A percentile compares a stretch with the other conserved stretches of the same genome.
Evolutionary conservation across 53 echinoderm and acorn worm genomes (phyloP).

Genomic region (Actinopyga echinites): DNA sequence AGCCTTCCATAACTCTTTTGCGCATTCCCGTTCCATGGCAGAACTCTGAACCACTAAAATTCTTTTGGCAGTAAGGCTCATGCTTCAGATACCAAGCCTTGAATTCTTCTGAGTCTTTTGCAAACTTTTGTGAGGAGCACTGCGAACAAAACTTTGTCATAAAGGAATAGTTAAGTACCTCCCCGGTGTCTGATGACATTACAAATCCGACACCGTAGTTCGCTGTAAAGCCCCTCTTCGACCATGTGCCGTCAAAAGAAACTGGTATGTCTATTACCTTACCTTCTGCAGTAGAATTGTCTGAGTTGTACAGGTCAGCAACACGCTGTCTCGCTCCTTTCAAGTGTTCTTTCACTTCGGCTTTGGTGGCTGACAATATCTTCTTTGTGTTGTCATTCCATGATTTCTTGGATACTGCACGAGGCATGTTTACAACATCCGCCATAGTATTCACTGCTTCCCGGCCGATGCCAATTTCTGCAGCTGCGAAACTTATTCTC

Average conservation of each 20-base stretch:
- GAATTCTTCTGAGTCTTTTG: conserved; percentile 29
- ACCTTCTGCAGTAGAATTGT: neutral
- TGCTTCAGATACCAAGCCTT: neutral
- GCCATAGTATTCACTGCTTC: neutral
- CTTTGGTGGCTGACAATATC: conserved; percentile 16
- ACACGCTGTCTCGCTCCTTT: neutral
- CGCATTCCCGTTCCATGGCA: conserved; percentile 15
- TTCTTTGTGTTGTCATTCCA: neutral
- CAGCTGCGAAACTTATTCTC: neutral
- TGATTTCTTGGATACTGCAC: neutral
- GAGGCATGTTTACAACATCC: neutral
- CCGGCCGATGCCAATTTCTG: neutral
- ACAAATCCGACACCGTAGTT: conserved; percentile 50
- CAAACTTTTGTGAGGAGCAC: neutral
- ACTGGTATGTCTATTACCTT: conserved; percentile 33
- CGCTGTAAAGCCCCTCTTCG: conserved; percentile 44
- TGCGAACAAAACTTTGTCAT: neutral
- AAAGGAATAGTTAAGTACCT: conserved; percentile 45
- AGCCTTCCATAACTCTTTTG: conserved; percentile 8
- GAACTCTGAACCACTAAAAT: conserved; percentile 2
- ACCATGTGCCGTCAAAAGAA: conserved; percentile 50
- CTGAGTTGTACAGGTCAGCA: neutral
- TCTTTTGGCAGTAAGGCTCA: neutral
- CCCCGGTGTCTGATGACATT: conserved; percentile 49
- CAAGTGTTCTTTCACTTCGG: conserved; percentile 7